Conservation (phyloP, 2,797 vertebrate species). For the Typhlichthys eigenmanni region DNA sequence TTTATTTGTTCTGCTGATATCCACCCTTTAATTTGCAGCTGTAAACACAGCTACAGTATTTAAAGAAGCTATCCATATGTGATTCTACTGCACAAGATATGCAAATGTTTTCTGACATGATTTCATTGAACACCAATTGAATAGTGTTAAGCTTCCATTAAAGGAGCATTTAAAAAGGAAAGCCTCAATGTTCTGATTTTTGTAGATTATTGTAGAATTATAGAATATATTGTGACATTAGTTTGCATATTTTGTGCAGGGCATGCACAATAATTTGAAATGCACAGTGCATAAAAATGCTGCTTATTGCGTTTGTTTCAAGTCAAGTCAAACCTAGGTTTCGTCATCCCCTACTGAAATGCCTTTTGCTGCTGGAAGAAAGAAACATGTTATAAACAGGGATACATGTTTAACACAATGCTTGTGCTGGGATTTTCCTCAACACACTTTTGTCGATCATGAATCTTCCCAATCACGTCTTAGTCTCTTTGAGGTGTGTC, state of each 20-base stretch:
- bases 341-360: constrained; percentile 68
- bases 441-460: constrained; percentile 34
- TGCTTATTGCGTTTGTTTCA: constrained; percentile 70
- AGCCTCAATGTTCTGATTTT: constrained; percentile 49
- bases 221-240: constrained; percentile 32
- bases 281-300: constrained; percentile 74
- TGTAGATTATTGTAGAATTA: constrained; percentile 47
- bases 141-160: constrained; percentile 54
- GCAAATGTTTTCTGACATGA: constrained; percentile 65
- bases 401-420: constrained; percentile 50
- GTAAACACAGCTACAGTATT: constrained; percentile 63
- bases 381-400: constrained; percentile 55
- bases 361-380: constrained; percentile 73
- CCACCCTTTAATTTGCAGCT: constrained; percentile 68
- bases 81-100: constrained; percentile 79
- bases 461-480: constrained; percentile 58
- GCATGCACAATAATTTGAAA: constrained; percentile 60
- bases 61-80: constrained; percentile 76
- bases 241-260: constrained; percentile 73
- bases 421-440: constrained; percentile 54
- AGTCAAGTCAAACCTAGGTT: constrained; percentile 61
- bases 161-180: constrained; percentile 51
- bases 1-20: constrained; percentile 74
- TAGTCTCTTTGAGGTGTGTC: constrained; percentile 51
- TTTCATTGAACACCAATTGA: constrained; percentile 53